Conservation (phyloP, 2,113 vertebrate species). For the Scytalopus superciliaris region DNA sequence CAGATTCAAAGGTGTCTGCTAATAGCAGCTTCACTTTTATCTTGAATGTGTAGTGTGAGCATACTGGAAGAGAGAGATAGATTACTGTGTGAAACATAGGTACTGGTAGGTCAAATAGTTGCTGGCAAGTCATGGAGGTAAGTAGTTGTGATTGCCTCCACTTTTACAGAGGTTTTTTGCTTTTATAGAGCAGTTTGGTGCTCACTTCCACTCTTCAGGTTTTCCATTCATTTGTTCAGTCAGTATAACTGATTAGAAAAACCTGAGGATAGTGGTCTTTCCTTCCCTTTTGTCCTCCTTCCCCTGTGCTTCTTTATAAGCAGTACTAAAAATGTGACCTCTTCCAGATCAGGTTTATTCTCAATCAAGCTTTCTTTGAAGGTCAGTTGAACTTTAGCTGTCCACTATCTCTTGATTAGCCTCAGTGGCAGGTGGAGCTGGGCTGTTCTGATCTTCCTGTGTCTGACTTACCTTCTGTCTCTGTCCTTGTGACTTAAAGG, state of each 20-base stretch:
- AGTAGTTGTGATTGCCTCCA: neutral
- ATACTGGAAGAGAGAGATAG: neutral
- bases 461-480: neutral
- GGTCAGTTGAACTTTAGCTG: neutral
- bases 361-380: neutral
- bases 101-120: neutral
- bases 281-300: neutral
- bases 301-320: neutral
- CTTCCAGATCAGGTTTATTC: neutral
- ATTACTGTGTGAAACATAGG: neutral
- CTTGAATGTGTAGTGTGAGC: neutral
- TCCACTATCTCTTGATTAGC: neutral
- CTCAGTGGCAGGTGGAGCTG: neutral
- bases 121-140: neutral
- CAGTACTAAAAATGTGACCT: neutral
- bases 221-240: neutral
- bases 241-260: neutral
- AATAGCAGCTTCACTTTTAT: neutral
- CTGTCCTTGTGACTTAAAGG: neutral
- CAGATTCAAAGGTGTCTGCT: neutral
- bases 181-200: neutral
- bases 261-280: neutral
- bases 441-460: neutral
- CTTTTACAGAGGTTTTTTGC: neutral
- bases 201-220: neutral